Conservation (phyloP, 2,888 invertebrate species). For the Pandemis corylana region DNA sequence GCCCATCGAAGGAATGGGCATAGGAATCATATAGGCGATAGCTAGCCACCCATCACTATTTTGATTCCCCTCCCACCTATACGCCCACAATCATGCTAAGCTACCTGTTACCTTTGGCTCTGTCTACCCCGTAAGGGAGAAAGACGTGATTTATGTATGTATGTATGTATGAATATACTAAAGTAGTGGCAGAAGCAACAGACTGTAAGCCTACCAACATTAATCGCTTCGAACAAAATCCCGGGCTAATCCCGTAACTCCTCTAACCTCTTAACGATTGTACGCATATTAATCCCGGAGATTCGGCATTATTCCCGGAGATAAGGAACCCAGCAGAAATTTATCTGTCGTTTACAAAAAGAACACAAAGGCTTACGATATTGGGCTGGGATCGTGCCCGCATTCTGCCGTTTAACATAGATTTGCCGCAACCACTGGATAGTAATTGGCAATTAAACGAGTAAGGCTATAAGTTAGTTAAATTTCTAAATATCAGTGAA, state of each 20-base stretch:
- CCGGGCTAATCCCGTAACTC: not conserved
- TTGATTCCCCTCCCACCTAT: too few species aligned
- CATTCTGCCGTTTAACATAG: conserved; percentile 51
- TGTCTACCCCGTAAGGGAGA: too few species aligned
- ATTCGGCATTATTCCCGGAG: conserved; percentile 53
- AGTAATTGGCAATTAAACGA: not conserved
- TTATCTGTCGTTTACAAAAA: conserved; percentile 71
- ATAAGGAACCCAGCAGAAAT: conserved; percentile 59
- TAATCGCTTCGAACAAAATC: not conserved
- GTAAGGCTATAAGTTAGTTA: not conserved
- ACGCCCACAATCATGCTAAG: too few species aligned
- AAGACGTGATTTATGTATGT: too few species aligned
- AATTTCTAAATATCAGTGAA: too few species aligned
- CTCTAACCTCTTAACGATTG: conserved; percentile 13
- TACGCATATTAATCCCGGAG: conserved; percentile 21
- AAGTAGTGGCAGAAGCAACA: too few species aligned
- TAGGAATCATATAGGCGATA: too few species aligned
- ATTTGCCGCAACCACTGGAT: conserved; percentile 25
- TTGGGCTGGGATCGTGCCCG: conserved; percentile 59
- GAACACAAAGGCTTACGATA: conserved; percentile 63
- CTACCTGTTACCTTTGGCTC: too few species aligned
- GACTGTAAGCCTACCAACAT: not conserved
- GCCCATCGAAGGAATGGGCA: too few species aligned
- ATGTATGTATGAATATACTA: too few species aligned
- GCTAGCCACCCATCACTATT: too few species aligned